Base-by-base conservation (phyloP, 2,888 invertebrate genomes). In the Noctua janthe region DNA sequence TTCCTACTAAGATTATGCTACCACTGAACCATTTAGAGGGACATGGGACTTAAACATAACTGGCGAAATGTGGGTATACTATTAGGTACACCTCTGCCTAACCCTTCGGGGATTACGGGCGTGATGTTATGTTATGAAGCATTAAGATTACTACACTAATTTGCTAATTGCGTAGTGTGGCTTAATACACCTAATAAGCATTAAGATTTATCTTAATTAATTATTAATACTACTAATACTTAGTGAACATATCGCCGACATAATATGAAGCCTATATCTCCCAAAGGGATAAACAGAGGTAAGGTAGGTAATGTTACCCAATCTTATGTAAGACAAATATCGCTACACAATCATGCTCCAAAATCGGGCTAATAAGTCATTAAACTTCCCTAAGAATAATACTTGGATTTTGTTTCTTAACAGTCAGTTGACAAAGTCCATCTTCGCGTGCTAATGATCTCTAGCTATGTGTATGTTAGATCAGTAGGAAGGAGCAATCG, bases 371-470 rank as follows among this genome's bases (percentile, higher is more conserved):
- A 7, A 13, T 59, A 75, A 10, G 17, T 72, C 67, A 2, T 47
- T 73, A 71, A 84, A 51, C 70, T 64, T 64, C 4, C 49, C 73
- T 78, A 35, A 39, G 23, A 66, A 76, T 39, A 62, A 56, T n/a
- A 23, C 77, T n/a, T 69, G 35, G 39, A 71, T 23, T 70, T 78
- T 43, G 47, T 4, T 56, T 15, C 35, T 6, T 39, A 20, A 17
- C 7, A 47, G 20, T 56, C 10, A 17, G 64, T 56, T 70, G 29
- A 59, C 78, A 49, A 71, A 59, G n/a, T 76, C 54, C 54, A 47
- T 51, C n/a, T 72, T 59, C 20, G 39, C 74, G 72, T 35, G 54
- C 71, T 84, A 84, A 85, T 83, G 74, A 69, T 35, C 62, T n/a
- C 15, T 17, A 39, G 43, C 39, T 62, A 49, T 62, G 10, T 43